Base-by-base conservation (phyloP, 2,888 invertebrate species). In the Erebia ligea region DNA sequence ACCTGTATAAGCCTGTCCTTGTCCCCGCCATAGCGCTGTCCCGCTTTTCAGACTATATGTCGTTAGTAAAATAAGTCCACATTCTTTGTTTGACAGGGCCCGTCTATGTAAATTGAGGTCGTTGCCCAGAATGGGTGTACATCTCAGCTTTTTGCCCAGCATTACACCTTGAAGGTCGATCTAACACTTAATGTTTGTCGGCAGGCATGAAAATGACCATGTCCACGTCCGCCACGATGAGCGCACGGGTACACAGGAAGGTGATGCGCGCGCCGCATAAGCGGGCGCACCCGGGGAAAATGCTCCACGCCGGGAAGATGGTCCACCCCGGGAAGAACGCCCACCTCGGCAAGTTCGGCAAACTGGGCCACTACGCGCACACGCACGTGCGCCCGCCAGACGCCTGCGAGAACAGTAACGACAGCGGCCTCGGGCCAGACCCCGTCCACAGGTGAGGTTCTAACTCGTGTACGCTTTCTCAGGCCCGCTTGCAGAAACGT, bases 371-470 rank as follows among this genome's bases (percentile, higher is more conserved):
- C 80, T 88, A 90, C 86, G 82, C 92, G 75, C 89, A 92, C 88
- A 87, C 92, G 82, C 94, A 94, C 80, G 74, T 93, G 77, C 85
- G 94, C 76, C 92, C 93, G 66, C 87, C 94, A 56, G 94, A 94
- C 84, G 95, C 95, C 74, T 97, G 97, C 86, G 97, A 98, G 86
- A 97, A 97, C 90, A 98, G 97, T 75, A 97, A 97, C 92, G 98
- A 98, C 90, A 98, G 98, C 78, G 98, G 98, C 45, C 94, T 98
- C 78, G 98, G 97, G 71, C 96, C 96, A 76, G 98, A 98, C 86
- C 96, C 95, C 77, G 81, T 84, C 61, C 87, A 88, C 89, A 92
- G 92, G 92, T 92, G 85, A 86, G 85, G 52, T 17, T 19, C 54
- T n/a, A 10, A 54, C 34, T 34, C 34, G 34, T 34, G 34, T 34